Evolutionary conservation across 1,140 invertebrate genomes (phyloP), one percentile per base, ranked within the genome.

Genomic region (Dendrolimus punctatus): DNA sequence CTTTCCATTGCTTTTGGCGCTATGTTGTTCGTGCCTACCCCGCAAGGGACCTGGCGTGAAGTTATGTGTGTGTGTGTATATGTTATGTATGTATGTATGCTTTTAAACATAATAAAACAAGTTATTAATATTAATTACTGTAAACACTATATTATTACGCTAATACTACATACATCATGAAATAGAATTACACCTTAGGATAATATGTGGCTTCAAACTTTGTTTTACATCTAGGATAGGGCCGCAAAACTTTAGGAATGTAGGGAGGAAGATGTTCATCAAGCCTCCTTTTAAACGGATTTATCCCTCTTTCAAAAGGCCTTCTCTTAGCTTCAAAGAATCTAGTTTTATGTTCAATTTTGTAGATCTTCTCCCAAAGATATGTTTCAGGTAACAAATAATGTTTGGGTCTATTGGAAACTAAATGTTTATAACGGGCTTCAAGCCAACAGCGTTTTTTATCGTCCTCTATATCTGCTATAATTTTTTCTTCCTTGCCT

Each of bases 311-410:
- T 76, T 95, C 90, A 83, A 93, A 95, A 59, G 90, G 91, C 46
- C 92, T 87, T 36, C 88, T 80, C 68, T 86, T 91, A n/a, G 90
- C 88, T 58, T 94, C 93, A 74, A 92, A 71, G 42, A 89, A 89
- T 53, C 92, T 82, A 0, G 91, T 93, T 8, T 93, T 89, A 57
- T 90, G 70, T 64, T 91, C 77, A 42, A 94, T 91, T 71, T 94
- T 92, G 67, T 94, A 96, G 51, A 95, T 92, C 48, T 89, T 90
- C 62, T 95, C 93, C 94, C 94, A 96, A 48, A 90, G 62, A 60
- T 93, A 93, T 40, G 92, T 86, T 85, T 95, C 93, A 39, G 93
- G 91, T 39, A 80, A 7, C 44, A 89, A 64, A 40, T 88, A 87
- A 62, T 91, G 88, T 48, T 90, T 89, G 0, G 89, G 89, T 65